These are phyloP conservation scores for Galerucella calmariensis DNA, from an alignment of 2,888 invertebrate species.

Conservation along the genomic window DNA sequence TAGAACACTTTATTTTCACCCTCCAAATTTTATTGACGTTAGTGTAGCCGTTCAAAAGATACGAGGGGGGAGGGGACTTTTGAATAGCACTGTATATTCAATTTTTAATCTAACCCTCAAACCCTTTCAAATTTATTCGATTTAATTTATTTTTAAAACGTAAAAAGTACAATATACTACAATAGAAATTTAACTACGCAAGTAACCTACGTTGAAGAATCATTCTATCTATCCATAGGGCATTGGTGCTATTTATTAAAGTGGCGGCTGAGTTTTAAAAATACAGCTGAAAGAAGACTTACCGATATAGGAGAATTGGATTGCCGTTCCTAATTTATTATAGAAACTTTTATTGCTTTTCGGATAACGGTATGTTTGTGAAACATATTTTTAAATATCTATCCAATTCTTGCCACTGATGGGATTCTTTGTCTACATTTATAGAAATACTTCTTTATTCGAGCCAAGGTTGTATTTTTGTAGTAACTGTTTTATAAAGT, in stretches of 20 bases:
- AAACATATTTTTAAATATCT: conserved; percentile 1
- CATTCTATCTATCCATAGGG: not conserved
- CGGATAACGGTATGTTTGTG: conserved; percentile 2
- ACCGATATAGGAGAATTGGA: conserved; percentile 1
- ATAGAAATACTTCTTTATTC: not conserved
- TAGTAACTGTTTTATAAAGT: not conserved
- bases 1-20: too few species aligned
- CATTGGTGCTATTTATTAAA: not conserved
- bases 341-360: conserved; percentile 17
- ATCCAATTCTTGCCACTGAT: not conserved
- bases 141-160: too few species aligned
- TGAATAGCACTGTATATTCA: too few species aligned
- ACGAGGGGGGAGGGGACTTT: too few species aligned
- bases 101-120: too few species aligned
- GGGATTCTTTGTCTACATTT: not conserved
- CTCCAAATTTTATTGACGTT: too few species aligned
- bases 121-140: too few species aligned
- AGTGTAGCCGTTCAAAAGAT: too few species aligned
- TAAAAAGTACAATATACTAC: too few species aligned
- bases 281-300: not conserved
- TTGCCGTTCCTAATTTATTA: conserved; percentile 15
- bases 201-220: not conserved
- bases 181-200: not conserved
- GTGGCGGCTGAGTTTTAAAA: not conserved
- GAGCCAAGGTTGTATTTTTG: conserved; percentile 1